Evolutionary conservation across 1,140 invertebrate genomes (phyloP).

Genomic region (Drosophila insularis): DNA sequence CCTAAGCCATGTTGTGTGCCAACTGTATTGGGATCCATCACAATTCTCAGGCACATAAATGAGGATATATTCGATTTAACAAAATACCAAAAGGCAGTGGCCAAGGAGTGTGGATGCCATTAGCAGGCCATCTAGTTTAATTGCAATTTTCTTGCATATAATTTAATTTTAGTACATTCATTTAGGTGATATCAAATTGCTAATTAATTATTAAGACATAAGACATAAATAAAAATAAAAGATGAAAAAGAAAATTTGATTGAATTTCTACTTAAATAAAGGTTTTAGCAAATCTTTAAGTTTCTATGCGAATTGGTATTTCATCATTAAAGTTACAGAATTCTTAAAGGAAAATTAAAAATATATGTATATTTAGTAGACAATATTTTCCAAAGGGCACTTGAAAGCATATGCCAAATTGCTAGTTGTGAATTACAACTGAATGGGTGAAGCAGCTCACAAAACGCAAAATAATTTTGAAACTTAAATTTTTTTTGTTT

Average conservation of each 20-base stretch:
- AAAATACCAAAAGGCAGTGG: constrained; percentile 76
- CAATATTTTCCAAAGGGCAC: too few relatives aligned
- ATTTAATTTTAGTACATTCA: background rate
- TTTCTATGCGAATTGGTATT: too few relatives aligned
- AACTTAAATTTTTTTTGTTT: too few relatives aligned
- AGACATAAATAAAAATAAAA: background rate
- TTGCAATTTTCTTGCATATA: background rate
- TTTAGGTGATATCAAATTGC: constrained; percentile 8
- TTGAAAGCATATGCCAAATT: too few relatives aligned
- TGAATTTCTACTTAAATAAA: background rate
- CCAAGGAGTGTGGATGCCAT: constrained; percentile 76
- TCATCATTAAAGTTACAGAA: background rate
- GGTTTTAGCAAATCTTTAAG: background rate
- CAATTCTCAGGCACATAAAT: constrained; percentile 71
- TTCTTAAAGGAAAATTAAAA: too few relatives aligned
- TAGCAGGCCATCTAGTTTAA: constrained; percentile 16
- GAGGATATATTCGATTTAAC: constrained; percentile 78
- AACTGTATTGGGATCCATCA: constrained; percentile 70
- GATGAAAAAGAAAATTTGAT: background rate
- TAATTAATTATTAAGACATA: constrained; percentile 8
- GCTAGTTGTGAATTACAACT: constrained; percentile 12
- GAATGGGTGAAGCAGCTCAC: too few relatives aligned
- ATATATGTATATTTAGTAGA: too few relatives aligned
- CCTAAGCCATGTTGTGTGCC: constrained; percentile 80
- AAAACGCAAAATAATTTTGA: too few relatives aligned